Evolutionary conservation across 2,113 vertebrate species (phyloP).

Genomic region (Alethe diademata): DNA sequence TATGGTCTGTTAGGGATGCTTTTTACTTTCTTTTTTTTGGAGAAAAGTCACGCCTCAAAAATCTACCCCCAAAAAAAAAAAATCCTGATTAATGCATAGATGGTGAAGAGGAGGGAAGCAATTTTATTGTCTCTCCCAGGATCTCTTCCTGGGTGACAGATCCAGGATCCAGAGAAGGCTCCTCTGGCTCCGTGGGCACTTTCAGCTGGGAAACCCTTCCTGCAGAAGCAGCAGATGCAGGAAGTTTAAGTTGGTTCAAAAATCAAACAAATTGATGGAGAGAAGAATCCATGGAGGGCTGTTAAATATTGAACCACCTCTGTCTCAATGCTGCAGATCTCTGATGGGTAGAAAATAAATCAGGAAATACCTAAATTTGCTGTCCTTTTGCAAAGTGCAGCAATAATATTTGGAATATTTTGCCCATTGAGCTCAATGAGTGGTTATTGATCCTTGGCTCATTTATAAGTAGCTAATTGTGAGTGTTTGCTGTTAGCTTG

Average conservation of each 20-base stretch:
- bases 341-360: background rate
- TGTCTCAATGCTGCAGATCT: background rate
- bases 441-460: background rate
- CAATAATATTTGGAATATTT: background rate
- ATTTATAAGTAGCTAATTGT: background rate
- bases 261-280: background rate
- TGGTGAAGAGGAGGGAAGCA: background rate
- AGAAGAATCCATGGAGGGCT: background rate
- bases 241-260: background rate
- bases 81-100: background rate
- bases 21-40: background rate
- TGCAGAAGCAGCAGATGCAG: background rate
- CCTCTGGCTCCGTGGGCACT: background rate
- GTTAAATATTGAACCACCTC: background rate
- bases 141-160: background rate
- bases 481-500: background rate
- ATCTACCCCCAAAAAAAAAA: background rate
- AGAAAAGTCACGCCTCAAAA: background rate
- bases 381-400: background rate
- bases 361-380: background rate
- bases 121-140: background rate
- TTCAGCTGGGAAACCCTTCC: background rate
- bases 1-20: background rate
- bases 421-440: background rate
- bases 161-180: background rate